These are phyloP conservation scores for Coptotermes formosanus DNA, from an alignment of 1,140 invertebrate species.

Conservation along the genomic window DNA sequence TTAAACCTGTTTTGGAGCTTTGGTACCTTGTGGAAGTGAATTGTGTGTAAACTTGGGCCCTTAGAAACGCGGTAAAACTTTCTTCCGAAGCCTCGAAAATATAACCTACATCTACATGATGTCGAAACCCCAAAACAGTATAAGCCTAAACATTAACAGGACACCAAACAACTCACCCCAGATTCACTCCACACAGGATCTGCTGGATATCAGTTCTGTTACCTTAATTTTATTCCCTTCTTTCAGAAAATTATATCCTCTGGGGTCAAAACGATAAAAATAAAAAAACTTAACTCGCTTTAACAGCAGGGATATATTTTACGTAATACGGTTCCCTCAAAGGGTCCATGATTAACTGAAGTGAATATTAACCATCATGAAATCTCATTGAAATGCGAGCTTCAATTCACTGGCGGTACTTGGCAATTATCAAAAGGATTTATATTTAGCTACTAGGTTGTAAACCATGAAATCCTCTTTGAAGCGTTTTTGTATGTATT, in stretches of 20 bases:
- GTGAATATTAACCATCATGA: not conserved
- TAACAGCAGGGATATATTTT: not conserved
- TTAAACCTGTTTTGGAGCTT: no score
- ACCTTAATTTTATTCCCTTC: no score
- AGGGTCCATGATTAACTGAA: not conserved
- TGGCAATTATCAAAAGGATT: slow-evolving; percentile 19
- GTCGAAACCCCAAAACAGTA: no score
- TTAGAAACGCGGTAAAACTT: no score
- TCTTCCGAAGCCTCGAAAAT: no score
- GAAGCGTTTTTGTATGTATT: not conserved
- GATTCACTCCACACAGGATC: no score
- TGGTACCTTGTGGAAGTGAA: no score
- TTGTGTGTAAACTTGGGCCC: no score
- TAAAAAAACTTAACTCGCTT: not conserved
- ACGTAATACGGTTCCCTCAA: not conserved
- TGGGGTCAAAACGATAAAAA: not conserved
- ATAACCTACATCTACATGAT: no score
- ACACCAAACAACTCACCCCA: no score
- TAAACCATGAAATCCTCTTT: slow-evolving; percentile 12
- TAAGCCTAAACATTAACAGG: no score
- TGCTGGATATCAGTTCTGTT: no score
- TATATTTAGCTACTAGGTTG: slow-evolving; percentile 17
- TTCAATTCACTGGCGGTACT: slow-evolving; percentile 15
- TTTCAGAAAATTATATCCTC: not conserved
- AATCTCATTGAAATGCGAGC: not conserved